Evolutionary conservation across 2,797 vertebrate genomes (phyloP).

Genomic region (Melanitta fusca): DNA sequence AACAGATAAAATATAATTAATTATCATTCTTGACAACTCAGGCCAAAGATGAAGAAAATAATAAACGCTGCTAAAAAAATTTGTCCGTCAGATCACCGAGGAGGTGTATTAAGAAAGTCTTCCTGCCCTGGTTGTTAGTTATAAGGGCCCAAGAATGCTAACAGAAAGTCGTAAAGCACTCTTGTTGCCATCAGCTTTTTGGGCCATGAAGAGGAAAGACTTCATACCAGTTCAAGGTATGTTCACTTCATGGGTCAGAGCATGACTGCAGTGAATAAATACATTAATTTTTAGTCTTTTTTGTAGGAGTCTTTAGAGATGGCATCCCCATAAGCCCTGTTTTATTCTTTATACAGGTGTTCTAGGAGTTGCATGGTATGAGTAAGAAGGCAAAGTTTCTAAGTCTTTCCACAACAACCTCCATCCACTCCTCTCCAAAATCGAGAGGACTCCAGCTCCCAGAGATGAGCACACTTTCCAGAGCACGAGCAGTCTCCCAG

Average conservation of each 20-base stretch:
- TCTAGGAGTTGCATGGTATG: neutral
- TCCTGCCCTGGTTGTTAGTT: neutral
- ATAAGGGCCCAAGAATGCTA: neutral
- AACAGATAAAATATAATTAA: conserved; percentile 61
- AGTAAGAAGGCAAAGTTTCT: neutral
- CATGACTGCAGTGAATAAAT: neutral
- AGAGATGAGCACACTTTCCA: neutral
- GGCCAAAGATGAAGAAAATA: conserved; percentile 43
- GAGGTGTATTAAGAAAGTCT: neutral
- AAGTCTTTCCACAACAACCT: neutral
- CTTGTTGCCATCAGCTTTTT: neutral
- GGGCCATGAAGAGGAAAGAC: neutral
- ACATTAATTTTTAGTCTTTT: neutral
- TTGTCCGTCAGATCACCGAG: neutral
- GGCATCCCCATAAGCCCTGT: neutral
- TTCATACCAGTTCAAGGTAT: neutral
- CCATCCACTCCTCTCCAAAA: neutral
- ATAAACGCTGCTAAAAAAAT: conserved; percentile 43
- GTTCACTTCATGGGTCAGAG: neutral
- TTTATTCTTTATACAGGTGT: neutral
- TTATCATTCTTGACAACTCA: conserved; percentile 14
- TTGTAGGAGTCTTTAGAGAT: neutral
- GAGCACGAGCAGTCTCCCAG: neutral
- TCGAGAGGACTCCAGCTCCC: neutral
- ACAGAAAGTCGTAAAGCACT: neutral